These are phyloP conservation scores for Apostichopus leukothele DNA, from an alignment of 53 echinoderm and acorn worm species.

Conservation along the genomic window DNA sequence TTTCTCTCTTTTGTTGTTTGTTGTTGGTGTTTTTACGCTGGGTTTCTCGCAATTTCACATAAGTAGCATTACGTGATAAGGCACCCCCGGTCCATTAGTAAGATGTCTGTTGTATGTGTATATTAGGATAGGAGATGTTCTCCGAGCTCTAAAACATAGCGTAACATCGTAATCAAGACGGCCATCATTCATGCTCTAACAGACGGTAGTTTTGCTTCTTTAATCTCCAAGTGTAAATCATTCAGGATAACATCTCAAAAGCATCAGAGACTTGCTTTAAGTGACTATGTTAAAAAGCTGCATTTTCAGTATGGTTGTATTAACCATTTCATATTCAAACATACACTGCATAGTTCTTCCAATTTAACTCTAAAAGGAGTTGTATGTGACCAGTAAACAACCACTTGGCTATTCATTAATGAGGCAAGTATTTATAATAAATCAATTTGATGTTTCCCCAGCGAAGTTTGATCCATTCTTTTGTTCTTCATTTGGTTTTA, in stretches of 20 bases:
- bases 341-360: too few relatives aligned
- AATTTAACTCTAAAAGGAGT: too few relatives aligned
- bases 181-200: constrained; percentile 15
- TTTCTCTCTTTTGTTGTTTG: background rate
- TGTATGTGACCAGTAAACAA: too few relatives aligned
- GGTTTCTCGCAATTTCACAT: constrained; percentile 16
- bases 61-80: constrained; percentile 30
- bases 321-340: too few relatives aligned
- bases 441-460: too few relatives aligned
- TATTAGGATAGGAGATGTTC: background rate
- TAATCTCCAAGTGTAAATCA: constrained; percentile 16
- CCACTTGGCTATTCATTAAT: too few relatives aligned
- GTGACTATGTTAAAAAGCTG: too few relatives aligned
- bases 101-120: background rate
- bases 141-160: background rate
- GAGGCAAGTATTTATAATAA: too few relatives aligned
- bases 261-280: background rate
- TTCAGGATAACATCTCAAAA: background rate
- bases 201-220: background rate
- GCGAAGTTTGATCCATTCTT: too few relatives aligned
- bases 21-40: background rate
- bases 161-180: constrained; percentile 18
- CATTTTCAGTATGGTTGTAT: too few relatives aligned
- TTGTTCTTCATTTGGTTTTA: too few relatives aligned
- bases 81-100: background rate